Evolutionary conservation across 2,888 invertebrate genomes (phyloP).

Genomic region (Drosophila helvetica): DNA sequence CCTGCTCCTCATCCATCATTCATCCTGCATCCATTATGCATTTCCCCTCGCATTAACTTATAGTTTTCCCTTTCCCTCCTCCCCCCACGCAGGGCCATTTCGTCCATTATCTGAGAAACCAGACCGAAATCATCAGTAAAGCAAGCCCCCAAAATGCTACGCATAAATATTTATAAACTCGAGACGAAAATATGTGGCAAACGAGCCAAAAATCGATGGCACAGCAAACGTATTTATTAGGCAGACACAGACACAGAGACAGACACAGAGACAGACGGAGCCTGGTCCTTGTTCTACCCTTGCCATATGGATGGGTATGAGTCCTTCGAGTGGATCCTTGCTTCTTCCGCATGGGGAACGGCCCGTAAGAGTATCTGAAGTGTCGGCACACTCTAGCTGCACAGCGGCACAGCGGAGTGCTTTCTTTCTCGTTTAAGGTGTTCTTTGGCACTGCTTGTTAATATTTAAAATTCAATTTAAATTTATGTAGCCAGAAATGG

Average conservation of each 20-base stretch:
- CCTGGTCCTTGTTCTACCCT: neutral
- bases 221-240: constrained; percentile 46
- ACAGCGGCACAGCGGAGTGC: neutral
- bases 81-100: constrained; percentile 13
- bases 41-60: constrained; percentile 32
- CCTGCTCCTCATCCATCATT: constrained; percentile 27
- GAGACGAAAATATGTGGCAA: constrained; percentile 40
- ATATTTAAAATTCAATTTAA: constrained; percentile 78
- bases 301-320: neutral
- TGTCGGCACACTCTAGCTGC: neutral
- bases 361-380: neutral
- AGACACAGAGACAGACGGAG: neutral
- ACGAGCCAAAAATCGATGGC: constrained; percentile 63
- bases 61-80: constrained; percentile 25
- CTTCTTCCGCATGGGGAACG: neutral
- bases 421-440: constrained; percentile 25
- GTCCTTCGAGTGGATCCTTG: neutral
- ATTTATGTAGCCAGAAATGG: constrained; percentile 57
- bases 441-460: constrained; percentile 46
- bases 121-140: constrained; percentile 15
- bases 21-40: constrained; percentile 2
- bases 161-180: constrained; percentile 71
- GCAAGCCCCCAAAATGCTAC: constrained; percentile 11
- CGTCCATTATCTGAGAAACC: neutral
- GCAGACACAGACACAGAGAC: neutral